Base-by-base conservation (phyloP, 2,797 vertebrate genomes). In the Hippocampus kuda region DNA sequence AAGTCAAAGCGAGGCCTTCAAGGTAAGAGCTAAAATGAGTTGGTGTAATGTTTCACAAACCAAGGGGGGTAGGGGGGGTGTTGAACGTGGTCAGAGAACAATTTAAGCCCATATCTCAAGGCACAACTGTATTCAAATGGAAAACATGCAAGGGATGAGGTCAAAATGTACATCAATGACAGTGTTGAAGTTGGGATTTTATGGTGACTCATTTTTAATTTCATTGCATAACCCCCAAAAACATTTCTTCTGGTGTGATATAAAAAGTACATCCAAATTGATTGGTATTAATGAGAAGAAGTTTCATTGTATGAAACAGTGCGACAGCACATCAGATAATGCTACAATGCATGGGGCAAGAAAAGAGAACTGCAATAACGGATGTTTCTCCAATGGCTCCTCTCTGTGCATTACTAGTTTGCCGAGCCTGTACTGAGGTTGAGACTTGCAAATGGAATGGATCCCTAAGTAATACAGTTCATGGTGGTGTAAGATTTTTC, bases 31-130 rank as follows among this genome's bases (percentile, higher is more conserved):
- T 62, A 68, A 69, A 59, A 68, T 41, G 69, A 48, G 57, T 27
- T 70, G 65, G 80, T 84, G 72, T 86, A 84, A 87, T 88, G 81
- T 87, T 88, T 87, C 66, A 88, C 84, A 77, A 71, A 77, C 77
- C 77, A 77, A 81, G 73, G 49, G 70, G 71, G 27, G 77, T 68
- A 71, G 34, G 34, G 4, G 34, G 34, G 34, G 34, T 4, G 34
- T 30, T 30, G 30, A 30, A 30, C 30, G 4, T 5, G 34, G 34
- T 34, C 34, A 34, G 34, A 34, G 34, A 34, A 34, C 34, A 34
- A 34, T 5, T 34, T 34, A 34, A 34, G 34, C 34, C 34, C 34
- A 34, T 34, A 34, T 34, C 34, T 0, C 34, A 34, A 34, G 34
- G 34, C 34, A 34, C 34, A 34, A 34, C 34, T 34, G 34, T 34